Evolutionary conservation across 2,888 invertebrate genomes (phyloP).

Genomic region (Latrodectus elegans): DNA sequence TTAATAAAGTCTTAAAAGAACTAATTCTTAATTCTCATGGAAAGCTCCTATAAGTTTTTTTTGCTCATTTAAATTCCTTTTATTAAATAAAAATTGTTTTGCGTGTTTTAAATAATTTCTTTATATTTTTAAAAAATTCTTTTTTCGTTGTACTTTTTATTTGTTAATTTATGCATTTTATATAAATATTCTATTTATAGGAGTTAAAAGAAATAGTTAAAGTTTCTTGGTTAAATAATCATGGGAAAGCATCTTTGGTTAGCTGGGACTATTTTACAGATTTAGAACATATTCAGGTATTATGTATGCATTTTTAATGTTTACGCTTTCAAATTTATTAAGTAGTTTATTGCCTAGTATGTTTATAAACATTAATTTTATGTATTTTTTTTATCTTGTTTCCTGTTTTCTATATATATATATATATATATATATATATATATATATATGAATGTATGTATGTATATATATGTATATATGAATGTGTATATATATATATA

Average conservation of each 20-base stretch:
- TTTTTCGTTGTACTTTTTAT: neutral
- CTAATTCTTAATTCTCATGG: too few species aligned
- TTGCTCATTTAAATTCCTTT: neutral
- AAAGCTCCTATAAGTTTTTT: neutral
- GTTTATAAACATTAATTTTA: too few species aligned
- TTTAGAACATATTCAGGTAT: slow-evolving; percentile 74
- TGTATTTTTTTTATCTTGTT: too few species aligned
- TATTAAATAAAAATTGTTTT: neutral
- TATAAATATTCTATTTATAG: slow-evolving; percentile 70
- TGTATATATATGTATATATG: too few species aligned
- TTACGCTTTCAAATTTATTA: too few species aligned
- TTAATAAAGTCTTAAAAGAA: too few species aligned
- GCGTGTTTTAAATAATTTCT: neutral
- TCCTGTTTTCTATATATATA: too few species aligned
- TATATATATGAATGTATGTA: too few species aligned
- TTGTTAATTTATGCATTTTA: neutral
- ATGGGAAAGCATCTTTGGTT: slow-evolving; percentile 75
- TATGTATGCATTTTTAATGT: slow-evolving; percentile 5
- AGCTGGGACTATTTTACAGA: slow-evolving; percentile 77
- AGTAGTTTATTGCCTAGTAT: too few species aligned
- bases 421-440: too few species aligned
- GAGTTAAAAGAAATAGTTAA: slow-evolving; percentile 75
- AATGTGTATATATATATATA: too few species aligned
- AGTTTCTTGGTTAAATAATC: slow-evolving; percentile 75
- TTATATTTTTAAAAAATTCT: neutral